Percentiles rank a stretch among this genome's conserved stretches.
Evolutionary conservation across 2,113 vertebrate species (phyloP).

Genomic region (Perccottus glenii): DNA sequence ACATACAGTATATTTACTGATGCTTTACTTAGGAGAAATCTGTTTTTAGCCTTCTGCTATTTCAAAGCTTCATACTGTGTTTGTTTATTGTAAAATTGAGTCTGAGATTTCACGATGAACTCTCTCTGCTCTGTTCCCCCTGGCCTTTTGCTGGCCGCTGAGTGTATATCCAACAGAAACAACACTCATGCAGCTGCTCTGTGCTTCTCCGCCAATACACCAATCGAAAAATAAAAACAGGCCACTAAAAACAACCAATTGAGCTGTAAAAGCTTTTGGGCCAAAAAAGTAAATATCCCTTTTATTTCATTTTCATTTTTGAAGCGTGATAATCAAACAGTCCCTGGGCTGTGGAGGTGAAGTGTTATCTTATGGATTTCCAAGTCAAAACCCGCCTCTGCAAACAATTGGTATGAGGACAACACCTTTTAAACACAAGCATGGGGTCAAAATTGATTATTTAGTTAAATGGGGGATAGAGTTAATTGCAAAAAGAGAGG

Average conservation of each 20-base stretch:
- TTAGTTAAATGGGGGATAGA: slow-evolving; percentile 37
- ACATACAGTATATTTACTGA: too few species aligned
- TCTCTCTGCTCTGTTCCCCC: slow-evolving; percentile 22
- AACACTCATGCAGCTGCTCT: slow-evolving; percentile 67
- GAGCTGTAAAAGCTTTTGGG: slow-evolving; percentile 77
- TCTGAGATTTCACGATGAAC: slow-evolving; percentile 8
- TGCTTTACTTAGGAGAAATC: too few species aligned
- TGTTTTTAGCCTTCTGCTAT: background rate
- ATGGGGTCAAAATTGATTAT: slow-evolving; percentile 44
- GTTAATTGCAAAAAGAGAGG: slow-evolving; percentile 34
- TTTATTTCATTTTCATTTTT: slow-evolving; percentile 74
- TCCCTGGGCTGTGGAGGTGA: slow-evolving; percentile 33
- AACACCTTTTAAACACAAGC: slow-evolving; percentile 59
- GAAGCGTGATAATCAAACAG: slow-evolving; percentile 71
- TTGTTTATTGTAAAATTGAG: too few species aligned
- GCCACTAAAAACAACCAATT: slow-evolving; percentile 80
- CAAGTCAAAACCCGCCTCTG: slow-evolving; percentile 67
- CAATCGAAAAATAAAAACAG: slow-evolving; percentile 82
- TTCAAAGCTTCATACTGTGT: background rate
- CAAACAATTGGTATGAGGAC: slow-evolving; percentile 53
- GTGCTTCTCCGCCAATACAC: slow-evolving; percentile 67
- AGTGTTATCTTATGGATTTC: slow-evolving; percentile 70
- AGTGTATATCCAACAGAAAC: slow-evolving; percentile 76
- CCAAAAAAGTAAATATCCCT: slow-evolving; percentile 75
- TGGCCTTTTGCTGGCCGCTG: slow-evolving; percentile 45